A percentile compares a stretch with the other conserved stretches of the same genome.
Evolutionary conservation across 2,888 invertebrate species (phyloP).

Genomic region (Archaeoteleia sp.): DNA sequence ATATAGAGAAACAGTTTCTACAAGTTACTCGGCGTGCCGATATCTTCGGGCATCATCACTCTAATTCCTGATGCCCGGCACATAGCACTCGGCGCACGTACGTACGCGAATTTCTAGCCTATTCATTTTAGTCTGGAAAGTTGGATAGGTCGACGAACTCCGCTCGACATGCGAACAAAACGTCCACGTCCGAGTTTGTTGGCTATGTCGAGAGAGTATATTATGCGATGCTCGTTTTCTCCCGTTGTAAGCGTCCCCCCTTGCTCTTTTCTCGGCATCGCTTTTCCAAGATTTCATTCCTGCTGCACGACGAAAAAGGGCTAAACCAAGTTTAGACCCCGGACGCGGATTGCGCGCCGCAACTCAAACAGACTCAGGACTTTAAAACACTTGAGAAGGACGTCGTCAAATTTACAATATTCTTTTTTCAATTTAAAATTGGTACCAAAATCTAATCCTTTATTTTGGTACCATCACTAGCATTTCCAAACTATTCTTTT

Average conservation of each 20-base stretch:
- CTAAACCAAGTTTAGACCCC: constrained; percentile 49
- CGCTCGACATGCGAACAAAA: constrained; percentile 50
- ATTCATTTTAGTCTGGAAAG: constrained; percentile 50
- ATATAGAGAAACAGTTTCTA: not conserved
- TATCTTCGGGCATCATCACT: not conserved
- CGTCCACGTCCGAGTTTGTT: constrained; percentile 51
- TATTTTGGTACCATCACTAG: too few species aligned
- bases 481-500: too few species aligned
- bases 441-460: too few species aligned
- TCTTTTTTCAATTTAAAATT: too few species aligned
- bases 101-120: constrained; percentile 45
- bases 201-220: constrained; percentile 50
- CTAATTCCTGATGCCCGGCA: constrained; percentile 2
- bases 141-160: constrained; percentile 51
- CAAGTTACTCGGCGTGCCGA: not conserved
- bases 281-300: constrained; percentile 50
- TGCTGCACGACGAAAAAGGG: constrained; percentile 46
- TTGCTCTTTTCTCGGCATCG: too few species aligned
- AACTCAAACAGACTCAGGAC: constrained; percentile 17
- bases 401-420: too few species aligned
- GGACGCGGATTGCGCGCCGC: constrained; percentile 23
- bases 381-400: constrained; percentile 13
- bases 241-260: constrained; percentile 50
- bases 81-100: constrained; percentile 7
- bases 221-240: constrained; percentile 52